phyloP scores from a whole-genome alignment of 2,113 vertebrate species.

The Burhinus bistriatus region DNA sequence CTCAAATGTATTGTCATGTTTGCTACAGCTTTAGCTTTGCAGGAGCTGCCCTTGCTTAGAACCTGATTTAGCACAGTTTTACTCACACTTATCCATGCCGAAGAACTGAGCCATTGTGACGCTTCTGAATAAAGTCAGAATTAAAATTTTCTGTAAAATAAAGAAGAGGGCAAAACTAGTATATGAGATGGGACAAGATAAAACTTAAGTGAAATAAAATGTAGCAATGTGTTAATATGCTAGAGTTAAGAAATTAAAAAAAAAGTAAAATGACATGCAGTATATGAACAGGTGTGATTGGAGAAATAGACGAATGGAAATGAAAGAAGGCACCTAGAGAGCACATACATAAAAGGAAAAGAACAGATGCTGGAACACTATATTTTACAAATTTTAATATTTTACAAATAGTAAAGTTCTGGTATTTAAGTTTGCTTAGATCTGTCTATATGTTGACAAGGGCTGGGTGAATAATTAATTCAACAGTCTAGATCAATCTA shows the following conservation, averaged over 20 bases:
- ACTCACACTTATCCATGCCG: not conserved
- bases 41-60: not conserved
- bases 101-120: not conserved
- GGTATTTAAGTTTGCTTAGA: not conserved
- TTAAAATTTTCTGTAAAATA: not conserved
- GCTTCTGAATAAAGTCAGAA: not conserved
- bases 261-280: not conserved
- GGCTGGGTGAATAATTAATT: not conserved
- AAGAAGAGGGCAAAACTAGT: not conserved
- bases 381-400: not conserved
- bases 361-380: not conserved
- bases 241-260: not conserved
- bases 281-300: not conserved
- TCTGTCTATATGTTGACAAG: not conserved
- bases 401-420: not conserved
- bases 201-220: not conserved
- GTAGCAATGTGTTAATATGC: not conserved
- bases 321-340: not conserved
- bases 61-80: not conserved
- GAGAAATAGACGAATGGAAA: not conserved
- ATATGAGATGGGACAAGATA: not conserved
- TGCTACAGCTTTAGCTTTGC: not conserved
- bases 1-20: not conserved
- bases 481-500: not conserved
- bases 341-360: not conserved